These are phyloP conservation scores for Caenorhabditis sp. DNA, from an alignment of 2,888 invertebrate genomes.

Conservation along the genomic window DNA sequence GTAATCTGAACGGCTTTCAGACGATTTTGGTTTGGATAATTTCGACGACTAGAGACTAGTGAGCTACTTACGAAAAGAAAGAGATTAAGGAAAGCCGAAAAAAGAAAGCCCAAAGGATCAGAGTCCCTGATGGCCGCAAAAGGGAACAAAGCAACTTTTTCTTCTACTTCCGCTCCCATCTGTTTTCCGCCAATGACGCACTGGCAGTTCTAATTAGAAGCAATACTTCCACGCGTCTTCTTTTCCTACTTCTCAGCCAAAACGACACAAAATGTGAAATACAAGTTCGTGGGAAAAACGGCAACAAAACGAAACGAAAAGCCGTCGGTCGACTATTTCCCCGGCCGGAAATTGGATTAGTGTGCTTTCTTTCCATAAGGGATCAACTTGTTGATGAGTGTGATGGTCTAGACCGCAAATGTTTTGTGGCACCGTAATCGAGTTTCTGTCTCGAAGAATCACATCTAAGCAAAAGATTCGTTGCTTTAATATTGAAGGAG, in stretches of 20 bases:
- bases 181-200: neutral
- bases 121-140: neutral
- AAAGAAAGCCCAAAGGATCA: neutral
- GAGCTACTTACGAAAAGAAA: too few species aligned
- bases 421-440: too few species aligned
- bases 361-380: constrained; percentile 22
- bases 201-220: constrained; percentile 4
- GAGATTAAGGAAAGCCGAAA: too few species aligned
- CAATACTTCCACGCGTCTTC: neutral
- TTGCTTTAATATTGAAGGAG: too few species aligned
- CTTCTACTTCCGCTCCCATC: neutral
- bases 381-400: constrained; percentile 23
- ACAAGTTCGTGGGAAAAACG: constrained; percentile 39
- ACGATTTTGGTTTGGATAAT: too few species aligned
- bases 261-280: neutral
- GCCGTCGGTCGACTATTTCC: constrained; percentile 1
- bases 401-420: constrained; percentile 17
- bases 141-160: neutral
- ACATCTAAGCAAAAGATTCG: too few species aligned
- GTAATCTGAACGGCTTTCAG: too few species aligned
- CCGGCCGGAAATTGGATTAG: constrained; percentile 46
- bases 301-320: neutral
- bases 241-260: neutral
- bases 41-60: too few species aligned
- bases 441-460: too few species aligned